These are phyloP conservation scores for Myotis brandtii DNA, from an alignment of 2,113 vertebrate genomes.

Conservation along the genomic window DNA sequence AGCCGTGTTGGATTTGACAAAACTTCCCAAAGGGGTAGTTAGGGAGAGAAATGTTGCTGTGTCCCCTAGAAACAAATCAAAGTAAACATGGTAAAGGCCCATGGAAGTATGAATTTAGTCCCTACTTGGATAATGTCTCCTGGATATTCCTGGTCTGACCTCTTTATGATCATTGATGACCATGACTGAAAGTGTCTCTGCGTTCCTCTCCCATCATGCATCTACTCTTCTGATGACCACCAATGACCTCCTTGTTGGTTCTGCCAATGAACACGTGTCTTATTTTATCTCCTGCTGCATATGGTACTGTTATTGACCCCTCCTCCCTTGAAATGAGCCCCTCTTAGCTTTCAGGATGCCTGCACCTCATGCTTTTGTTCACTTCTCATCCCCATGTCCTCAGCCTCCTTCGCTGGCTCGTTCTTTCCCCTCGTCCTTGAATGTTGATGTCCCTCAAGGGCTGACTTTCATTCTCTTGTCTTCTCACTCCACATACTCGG, in stretches of 20 bases:
- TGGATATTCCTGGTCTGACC: not conserved
- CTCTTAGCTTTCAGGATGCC: not conserved
- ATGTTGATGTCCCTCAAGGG: no score
- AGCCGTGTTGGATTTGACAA: constrained; percentile 19
- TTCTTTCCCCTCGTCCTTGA: not conserved
- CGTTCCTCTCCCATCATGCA: not conserved
- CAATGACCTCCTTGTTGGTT: not conserved
- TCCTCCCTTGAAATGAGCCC: not conserved
- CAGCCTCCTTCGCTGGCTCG: not conserved
- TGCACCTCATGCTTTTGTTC: not conserved
- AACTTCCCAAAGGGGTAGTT: not conserved
- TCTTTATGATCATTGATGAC: not conserved
- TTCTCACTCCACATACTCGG: not conserved
- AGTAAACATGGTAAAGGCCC: not conserved
- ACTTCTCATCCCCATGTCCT: not conserved
- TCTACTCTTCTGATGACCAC: not conserved
- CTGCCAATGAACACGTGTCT: not conserved
- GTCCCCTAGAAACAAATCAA: constrained; percentile 4
- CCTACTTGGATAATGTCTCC: not conserved
- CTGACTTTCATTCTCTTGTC: not conserved
- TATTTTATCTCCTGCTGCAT: not conserved
- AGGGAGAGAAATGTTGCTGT: not conserved
- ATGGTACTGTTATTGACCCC: not conserved
- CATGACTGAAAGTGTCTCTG: not conserved
- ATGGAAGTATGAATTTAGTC: not conserved